Conservation (phyloP, 2,113 vertebrate genomes). For the Tor tambroides region DNA sequence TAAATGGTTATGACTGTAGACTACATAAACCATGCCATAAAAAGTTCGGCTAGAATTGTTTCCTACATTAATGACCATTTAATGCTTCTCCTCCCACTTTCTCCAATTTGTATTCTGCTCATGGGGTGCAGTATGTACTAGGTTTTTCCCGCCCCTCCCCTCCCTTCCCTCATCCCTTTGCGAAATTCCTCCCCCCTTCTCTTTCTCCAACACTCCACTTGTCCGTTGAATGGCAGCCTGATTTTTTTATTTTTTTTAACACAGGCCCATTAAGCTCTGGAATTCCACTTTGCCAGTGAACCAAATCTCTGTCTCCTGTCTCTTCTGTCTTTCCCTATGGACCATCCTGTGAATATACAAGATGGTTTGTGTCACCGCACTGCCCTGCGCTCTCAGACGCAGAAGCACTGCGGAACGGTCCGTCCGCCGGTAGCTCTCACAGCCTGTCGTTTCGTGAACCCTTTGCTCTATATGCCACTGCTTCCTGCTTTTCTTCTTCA, state of each 20-base stretch:
- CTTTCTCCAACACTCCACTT: constrained; percentile 39
- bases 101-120: constrained; percentile 52
- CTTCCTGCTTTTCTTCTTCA: constrained; percentile 15
- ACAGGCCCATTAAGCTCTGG: constrained; percentile 55
- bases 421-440: not conserved
- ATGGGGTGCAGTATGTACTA: constrained; percentile 39
- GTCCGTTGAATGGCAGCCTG: constrained; percentile 56
- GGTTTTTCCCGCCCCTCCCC: constrained; percentile 16
- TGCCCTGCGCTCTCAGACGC: constrained; percentile 17
- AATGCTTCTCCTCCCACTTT: constrained; percentile 49
- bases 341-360: constrained; percentile 48
- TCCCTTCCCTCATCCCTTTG: constrained; percentile 18
- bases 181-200: constrained; percentile 33
- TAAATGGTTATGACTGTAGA: constrained; percentile 57
- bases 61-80: constrained; percentile 55
- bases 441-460: constrained; percentile 1
- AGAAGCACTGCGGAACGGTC: not conserved
- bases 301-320: constrained; percentile 56
- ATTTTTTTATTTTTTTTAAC: constrained; percentile 43
- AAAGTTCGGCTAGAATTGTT: constrained; percentile 53
- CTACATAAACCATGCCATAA: constrained; percentile 48
- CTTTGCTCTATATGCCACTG: constrained; percentile 27
- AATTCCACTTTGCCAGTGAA: constrained; percentile 57
- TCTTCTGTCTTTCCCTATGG: constrained; percentile 51
- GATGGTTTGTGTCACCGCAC: constrained; percentile 42